phyloP scores from a whole-genome alignment of 2,113 vertebrate species.

The Gallinago undulata region DNA sequence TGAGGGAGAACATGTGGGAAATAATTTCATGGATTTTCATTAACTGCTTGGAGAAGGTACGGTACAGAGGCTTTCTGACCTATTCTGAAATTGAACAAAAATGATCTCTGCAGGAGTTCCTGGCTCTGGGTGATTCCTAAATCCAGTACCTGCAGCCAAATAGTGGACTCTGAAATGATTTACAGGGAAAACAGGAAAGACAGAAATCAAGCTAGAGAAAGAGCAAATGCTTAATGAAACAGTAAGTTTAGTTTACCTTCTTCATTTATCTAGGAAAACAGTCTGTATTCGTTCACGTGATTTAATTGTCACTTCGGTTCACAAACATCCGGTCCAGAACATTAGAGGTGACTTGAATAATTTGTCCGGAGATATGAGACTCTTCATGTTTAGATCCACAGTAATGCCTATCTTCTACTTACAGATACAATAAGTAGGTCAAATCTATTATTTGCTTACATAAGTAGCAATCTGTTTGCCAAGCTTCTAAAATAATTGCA shows the following conservation, averaged over 20 bases:
- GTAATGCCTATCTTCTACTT: background rate
- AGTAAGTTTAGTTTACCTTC: background rate
- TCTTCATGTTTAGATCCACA: background rate
- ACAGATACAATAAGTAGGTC: constrained; percentile 35
- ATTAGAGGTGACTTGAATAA: background rate
- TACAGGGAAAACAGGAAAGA: background rate
- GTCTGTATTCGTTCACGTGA: background rate
- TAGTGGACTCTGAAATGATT: background rate
- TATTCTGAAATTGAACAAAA: background rate
- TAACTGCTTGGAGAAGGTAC: background rate
- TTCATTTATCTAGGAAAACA: background rate
- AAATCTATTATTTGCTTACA: constrained; percentile 17
- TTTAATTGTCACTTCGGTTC: background rate
- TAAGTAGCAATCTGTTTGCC: constrained; percentile 1
- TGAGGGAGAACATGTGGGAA: background rate
- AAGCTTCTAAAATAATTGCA: constrained; percentile 18
- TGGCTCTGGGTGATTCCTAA: background rate
- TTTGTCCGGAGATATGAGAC: background rate
- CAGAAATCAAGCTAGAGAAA: background rate
- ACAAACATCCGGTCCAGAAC: background rate
- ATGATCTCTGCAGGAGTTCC: background rate
- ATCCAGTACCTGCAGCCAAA: background rate
- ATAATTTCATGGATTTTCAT: background rate
- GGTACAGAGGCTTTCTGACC: background rate
- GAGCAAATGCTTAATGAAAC: background rate